These are phyloP conservation scores for Aptenodytes forsteri DNA, from an alignment of 2,113 vertebrate genomes.

Conservation along the genomic window DNA sequence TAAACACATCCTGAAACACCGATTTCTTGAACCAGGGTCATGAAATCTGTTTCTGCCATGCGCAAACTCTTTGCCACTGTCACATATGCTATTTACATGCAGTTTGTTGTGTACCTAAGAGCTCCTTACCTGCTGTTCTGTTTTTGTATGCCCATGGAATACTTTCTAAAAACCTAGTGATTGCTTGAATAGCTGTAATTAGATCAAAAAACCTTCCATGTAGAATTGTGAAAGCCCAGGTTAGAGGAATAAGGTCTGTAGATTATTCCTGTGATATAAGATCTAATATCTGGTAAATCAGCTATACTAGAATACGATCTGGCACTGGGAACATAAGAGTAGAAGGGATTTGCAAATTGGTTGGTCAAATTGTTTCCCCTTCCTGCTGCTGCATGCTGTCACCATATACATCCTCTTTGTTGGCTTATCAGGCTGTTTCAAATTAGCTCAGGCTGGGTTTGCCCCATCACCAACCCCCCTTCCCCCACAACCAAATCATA, in stretches of 20 bases:
- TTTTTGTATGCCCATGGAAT: not conserved
- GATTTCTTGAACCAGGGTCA: not conserved
- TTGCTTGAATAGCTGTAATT: not conserved
- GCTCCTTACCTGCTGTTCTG: not conserved
- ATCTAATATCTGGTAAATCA: not conserved
- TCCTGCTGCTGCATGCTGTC: not conserved
- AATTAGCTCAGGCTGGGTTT: not conserved
- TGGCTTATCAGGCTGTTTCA: not conserved
- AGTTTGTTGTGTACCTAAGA: not conserved
- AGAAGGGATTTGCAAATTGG: not conserved
- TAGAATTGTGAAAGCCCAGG: not conserved
- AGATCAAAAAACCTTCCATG: not conserved
- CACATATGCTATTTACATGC: not conserved
- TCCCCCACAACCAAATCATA: not conserved
- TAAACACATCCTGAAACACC: not conserved
- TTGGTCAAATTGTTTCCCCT: not conserved
- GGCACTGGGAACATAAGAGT: not conserved
- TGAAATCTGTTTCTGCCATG: not conserved
- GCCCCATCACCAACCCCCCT: not conserved
- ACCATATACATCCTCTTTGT: not conserved
- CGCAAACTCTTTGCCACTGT: not conserved
- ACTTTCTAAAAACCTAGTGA: not conserved
- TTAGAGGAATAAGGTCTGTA: not conserved
- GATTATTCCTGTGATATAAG: not conserved
- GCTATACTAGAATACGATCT: not conserved